A percentile compares a stretch with the other conserved stretches of the same genome.
Conservation (phyloP, 2,797 vertebrate genomes). For the Potorous gilbertii region DNA sequence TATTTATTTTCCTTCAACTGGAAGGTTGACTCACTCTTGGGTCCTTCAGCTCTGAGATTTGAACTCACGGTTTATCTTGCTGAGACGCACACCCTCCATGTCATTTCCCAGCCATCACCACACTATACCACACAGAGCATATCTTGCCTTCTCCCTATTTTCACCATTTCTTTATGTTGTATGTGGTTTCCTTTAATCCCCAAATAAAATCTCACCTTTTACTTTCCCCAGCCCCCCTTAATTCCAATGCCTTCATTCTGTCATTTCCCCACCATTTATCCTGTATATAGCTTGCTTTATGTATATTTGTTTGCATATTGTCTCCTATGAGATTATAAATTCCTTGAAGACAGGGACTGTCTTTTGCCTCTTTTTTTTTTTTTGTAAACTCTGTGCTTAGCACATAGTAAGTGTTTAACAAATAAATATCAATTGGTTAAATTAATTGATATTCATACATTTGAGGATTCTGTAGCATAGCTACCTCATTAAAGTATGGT, state of each 20-base stretch:
- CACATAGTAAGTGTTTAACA: neutral
- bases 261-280: neutral
- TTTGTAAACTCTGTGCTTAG: neutral
- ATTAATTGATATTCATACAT: neutral
- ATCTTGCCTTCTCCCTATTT: neutral
- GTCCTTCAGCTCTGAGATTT: neutral
- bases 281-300: neutral
- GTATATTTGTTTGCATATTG: neutral
- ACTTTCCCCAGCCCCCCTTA: neutral
- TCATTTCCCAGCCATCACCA: neutral
- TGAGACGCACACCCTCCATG: neutral
- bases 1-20: neutral
- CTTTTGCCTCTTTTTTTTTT: neutral
- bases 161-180: neutral
- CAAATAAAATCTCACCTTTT: neutral
- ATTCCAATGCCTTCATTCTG: neutral
- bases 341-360: neutral
- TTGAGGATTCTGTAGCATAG: slow-evolving; percentile 28
- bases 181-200: neutral
- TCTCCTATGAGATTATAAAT: neutral
- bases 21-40: neutral
- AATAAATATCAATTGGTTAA: neutral
- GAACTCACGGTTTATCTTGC: neutral
- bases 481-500: neutral
- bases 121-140: neutral